phyloP scores from a whole-genome alignment of 2,888 invertebrate genomes.

The Drosophila suboccidentalis region DNA sequence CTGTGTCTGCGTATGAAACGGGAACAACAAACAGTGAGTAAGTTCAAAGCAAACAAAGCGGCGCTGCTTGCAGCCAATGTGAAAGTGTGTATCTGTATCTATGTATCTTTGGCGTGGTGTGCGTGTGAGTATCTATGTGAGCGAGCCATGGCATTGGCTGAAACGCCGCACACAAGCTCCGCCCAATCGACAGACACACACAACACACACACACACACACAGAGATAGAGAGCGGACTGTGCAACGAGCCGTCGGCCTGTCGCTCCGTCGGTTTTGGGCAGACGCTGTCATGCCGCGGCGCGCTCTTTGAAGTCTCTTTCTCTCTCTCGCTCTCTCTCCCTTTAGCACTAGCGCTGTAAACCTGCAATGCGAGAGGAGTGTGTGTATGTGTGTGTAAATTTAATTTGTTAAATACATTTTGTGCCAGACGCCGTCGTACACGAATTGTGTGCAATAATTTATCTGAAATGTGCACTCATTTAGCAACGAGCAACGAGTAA shows the following conservation, averaged over 20 bases:
- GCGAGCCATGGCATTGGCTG: slow-evolving; percentile 54
- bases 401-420: slow-evolving; percentile 80
- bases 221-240: not conserved
- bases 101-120: slow-evolving; percentile 21
- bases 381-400: slow-evolving; percentile 64
- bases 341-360: slow-evolving; percentile 2
- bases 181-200: slow-evolving; percentile 36
- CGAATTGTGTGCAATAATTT: slow-evolving; percentile 82
- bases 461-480: slow-evolving; percentile 81
- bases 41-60: slow-evolving; percentile 30
- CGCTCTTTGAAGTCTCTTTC: slow-evolving; percentile 61
- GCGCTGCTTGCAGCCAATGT: slow-evolving; percentile 37
- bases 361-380: not conserved
- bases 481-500: slow-evolving; percentile 71
- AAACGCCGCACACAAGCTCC: slow-evolving; percentile 41
- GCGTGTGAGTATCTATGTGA: slow-evolving; percentile 52
- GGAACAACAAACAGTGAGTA: slow-evolving; percentile 7
- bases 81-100: slow-evolving; percentile 30
- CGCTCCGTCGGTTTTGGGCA: slow-evolving; percentile 25
- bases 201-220: too few relatives aligned
- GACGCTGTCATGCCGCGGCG: slow-evolving; percentile 63
- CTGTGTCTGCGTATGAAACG: not conserved
- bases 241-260: slow-evolving; percentile 43
- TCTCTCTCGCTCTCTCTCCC: slow-evolving; percentile 1
- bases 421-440: slow-evolving; percentile 73